Evolutionary conservation across 2,888 invertebrate species (phyloP).

Genomic region (Dastarcus helophoroides): DNA sequence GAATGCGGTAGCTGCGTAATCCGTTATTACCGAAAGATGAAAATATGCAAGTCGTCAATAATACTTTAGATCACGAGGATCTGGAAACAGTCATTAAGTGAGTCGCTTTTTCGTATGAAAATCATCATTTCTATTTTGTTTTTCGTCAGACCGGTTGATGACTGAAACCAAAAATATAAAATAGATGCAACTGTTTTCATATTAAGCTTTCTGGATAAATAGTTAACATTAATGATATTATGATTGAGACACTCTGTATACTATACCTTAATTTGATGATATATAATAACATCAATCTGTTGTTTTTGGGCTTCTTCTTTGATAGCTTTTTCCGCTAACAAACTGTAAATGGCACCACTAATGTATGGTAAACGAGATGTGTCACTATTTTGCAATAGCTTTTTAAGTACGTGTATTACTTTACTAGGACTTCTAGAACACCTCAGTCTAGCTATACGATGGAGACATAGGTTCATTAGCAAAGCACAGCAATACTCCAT

Average conservation of each 20-base stretch:
- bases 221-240: no score
- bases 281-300: slow-evolving; percentile 13
- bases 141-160: no score
- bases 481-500: slow-evolving; percentile 55
- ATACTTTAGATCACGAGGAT: no score
- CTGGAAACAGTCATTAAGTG: no score
- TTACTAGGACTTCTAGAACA: slow-evolving; percentile 18
- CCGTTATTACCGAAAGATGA: no score
- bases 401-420: slow-evolving; percentile 22
- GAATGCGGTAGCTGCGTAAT: no score
- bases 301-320: slow-evolving; percentile 37
- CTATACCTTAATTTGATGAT: slow-evolving; percentile 4
- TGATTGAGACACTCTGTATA: no score
- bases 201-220: neutral
- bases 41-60: no score
- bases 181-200: no score
- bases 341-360: slow-evolving; percentile 37
- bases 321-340: slow-evolving; percentile 38
- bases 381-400: slow-evolving; percentile 23
- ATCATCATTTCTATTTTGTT: no score
- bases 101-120: no score
- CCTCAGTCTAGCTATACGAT: slow-evolving; percentile 38
- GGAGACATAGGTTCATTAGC: slow-evolving; percentile 55
- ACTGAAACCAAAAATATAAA: no score
- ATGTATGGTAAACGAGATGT: slow-evolving; percentile 29